Evolutionary conservation across 2,113 vertebrate species (phyloP), one percentile per base, ranked within the genome.

Genomic region (Piaya cayana): DNA sequence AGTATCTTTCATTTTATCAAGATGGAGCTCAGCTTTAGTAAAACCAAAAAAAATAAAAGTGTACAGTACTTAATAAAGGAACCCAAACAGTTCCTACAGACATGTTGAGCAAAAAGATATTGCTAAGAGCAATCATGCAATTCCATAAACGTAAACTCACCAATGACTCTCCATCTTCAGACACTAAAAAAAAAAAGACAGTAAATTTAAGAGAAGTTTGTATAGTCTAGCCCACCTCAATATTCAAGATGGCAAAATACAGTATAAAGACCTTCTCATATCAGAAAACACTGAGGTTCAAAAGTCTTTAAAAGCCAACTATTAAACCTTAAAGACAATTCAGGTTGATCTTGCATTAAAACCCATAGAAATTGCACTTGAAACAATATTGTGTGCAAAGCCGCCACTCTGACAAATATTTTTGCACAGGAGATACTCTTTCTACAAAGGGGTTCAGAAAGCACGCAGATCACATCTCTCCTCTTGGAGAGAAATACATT

Each of bases 81-180:
- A 58, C 16, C 11, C 11, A 0, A 50, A 55, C 0, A 92, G 50
- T 25, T 34, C 32, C 18, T 20, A 39, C 0, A 53, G 8, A 72
- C 12, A 37, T 5, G 9, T 15, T 18, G 14, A 16, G 15, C 22
- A 78, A 52, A 47, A 82, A 74, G 29, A 26, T 6, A 23, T 0
- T 3, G 19, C 21, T 42, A 50, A 72, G 7, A 49, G 3, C 45
- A 47, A 37, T 9, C 1, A 3, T 27, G 21, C 9, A 3, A 18
- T 67, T 90, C 85, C 47, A 78, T 30, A 86, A 87, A 69, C 2
- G 14, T 16, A 52, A 84, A 95, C 99, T 99, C 97, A 99, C 99
- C 99, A 99, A 83, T 21, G 98, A 98, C 69, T 99, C 99, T 94
- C 98, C 99, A 81, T 99, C 99, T 84, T 98, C 98, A 62, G 98